Evolutionary conservation across 2,888 invertebrate species (phyloP).

Genomic region (Metacarcinus magister): DNA sequence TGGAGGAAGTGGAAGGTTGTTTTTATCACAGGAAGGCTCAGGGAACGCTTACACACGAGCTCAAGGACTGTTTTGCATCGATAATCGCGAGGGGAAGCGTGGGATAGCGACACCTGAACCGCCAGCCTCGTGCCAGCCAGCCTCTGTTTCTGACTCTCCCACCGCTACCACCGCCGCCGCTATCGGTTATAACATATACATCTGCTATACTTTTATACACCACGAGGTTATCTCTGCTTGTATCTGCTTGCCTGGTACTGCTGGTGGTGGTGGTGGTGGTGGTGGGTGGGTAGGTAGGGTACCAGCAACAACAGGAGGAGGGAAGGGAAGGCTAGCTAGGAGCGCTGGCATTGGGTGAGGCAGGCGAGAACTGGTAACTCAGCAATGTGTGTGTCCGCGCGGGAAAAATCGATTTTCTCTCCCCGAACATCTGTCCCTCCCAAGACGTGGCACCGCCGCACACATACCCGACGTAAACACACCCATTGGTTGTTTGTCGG

Average conservation of each 20-base stretch:
- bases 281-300: too few relatives aligned
- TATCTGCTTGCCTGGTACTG: not conserved
- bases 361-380: constrained; percentile 47
- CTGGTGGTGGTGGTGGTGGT: not conserved
- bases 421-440: constrained; percentile 67
- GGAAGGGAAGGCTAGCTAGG: not conserved
- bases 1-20: not conserved
- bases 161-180: too few relatives aligned
- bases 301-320: not conserved
- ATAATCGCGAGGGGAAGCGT: not conserved
- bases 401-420: constrained; percentile 73
- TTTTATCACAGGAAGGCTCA: not conserved
- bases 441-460: constrained; percentile 72
- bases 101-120: not conserved
- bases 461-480: constrained; percentile 1
- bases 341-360: not conserved
- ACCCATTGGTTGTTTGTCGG: not conserved
- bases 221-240: too few relatives aligned
- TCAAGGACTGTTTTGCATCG: not conserved
- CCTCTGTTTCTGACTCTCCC: too few relatives aligned
- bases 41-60: not conserved
- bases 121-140: too few relatives aligned
- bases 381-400: constrained; percentile 60
- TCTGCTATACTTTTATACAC: too few relatives aligned
- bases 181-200: too few relatives aligned